phyloP scores from a whole-genome alignment of 1,140 invertebrate genomes.

The Halictus rubicundus region DNA sequence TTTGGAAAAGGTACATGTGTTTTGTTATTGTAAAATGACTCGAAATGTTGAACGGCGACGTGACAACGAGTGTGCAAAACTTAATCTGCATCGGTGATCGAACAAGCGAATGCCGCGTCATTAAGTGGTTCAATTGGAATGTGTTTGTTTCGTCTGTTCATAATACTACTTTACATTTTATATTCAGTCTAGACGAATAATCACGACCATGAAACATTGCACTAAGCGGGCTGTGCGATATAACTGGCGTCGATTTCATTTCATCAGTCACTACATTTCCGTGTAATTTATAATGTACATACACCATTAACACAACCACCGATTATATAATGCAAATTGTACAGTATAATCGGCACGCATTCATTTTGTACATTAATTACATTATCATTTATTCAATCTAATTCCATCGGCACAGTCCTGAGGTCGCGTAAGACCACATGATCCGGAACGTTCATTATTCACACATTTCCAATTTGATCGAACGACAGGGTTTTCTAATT shows the following conservation, averaged over 20 bases:
- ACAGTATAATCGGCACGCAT: slow-evolving; percentile 4
- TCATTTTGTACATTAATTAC: slow-evolving; percentile 1
- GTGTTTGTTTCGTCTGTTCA: slow-evolving; percentile 32
- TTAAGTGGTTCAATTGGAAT: slow-evolving; percentile 26
- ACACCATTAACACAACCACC: not conserved
- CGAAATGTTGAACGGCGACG: not conserved
- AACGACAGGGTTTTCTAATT: not conserved
- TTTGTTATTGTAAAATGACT: not conserved
- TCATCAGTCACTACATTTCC: not conserved
- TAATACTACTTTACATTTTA: slow-evolving; percentile 29
- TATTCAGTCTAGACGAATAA: slow-evolving; percentile 34
- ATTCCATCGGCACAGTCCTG: not conserved
- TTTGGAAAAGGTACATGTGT: too few relatives aligned
- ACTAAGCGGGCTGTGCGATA: slow-evolving; percentile 3
- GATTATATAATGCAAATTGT: slow-evolving; percentile 8
- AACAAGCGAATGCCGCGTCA: slow-evolving; percentile 7
- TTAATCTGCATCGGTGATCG: not conserved
- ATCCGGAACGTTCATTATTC: not conserved
- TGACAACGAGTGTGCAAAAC: not conserved
- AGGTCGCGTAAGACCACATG: not conserved
- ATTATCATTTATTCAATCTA: not conserved
- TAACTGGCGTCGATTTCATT: slow-evolving; percentile 11
- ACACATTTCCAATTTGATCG: not conserved
- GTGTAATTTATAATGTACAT: slow-evolving; percentile 17
- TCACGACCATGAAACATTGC: slow-evolving; percentile 26